Base-by-base conservation (phyloP, 2,113 vertebrate genomes). In the Bos indicus region DNA sequence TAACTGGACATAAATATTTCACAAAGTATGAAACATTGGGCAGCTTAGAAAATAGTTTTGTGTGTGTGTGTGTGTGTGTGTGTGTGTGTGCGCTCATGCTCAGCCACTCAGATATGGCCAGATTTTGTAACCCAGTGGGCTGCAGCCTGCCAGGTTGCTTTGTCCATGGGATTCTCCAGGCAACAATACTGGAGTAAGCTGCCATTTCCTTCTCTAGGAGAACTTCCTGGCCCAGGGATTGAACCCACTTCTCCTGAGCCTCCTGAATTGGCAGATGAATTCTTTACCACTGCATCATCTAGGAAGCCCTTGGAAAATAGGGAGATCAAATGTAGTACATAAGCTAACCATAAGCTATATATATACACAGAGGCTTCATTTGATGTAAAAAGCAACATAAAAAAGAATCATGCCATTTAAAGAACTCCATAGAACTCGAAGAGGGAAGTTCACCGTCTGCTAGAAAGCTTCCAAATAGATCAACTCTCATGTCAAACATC, bases 41-140 rank as follows among this genome's bases (percentile, higher is more conserved):
- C 0, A 60, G 8, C 3, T 64, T 54, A 81, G 11, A 4, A 5
- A 54, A 87, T 2, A 64, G 5, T 60, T 4, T 0, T 43, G 71
- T 0, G 1, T 26, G 36, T 26, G 36, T 26, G n/a, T 71, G 64
- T 71, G 64, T 67, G 30, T 67, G 64, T n/a, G 59, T 60, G 59
- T 60, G 59, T 60, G 26, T 60, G 26, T 6, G 28, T 7, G 26
- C 0, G 26, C 59, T 71, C 1, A 2, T 36, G 13, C 23, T 43
- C 3, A 77, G 40, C 40, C 40, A 77, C 3, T 77, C 40, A 77
- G 40, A 23, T 43, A 77, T 77, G 40, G 43, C 40, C 40, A 77
- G 6, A 25, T 26, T 14, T 43, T 77, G 12, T 77, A 3, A 77
- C 71, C 12, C 71, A 43, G 4, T 43, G 23, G 40, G 40, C 40